phyloP scores from a whole-genome alignment of 2,797 vertebrate species.

The Eulemur rubriventer region DNA sequence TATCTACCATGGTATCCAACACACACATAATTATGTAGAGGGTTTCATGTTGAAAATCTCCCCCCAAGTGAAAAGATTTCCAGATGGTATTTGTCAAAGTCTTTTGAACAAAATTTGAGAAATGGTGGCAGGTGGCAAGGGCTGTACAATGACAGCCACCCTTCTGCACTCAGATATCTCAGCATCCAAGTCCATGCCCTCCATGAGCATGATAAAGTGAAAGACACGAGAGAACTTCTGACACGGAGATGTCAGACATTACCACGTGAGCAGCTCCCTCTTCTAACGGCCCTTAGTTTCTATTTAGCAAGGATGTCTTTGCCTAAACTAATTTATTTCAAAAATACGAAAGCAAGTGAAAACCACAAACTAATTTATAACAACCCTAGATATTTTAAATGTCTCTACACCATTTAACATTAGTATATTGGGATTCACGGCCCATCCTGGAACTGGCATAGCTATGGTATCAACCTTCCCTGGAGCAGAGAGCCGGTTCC shows the following conservation, averaged over 20 bases:
- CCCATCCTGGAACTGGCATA: neutral
- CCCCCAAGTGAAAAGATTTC: neutral
- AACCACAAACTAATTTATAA: neutral
- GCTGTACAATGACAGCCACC: accelerated
- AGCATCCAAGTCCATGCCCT: accelerated
- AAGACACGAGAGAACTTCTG: neutral
- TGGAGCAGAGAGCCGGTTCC: neutral
- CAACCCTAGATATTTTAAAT: neutral
- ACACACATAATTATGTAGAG: neutral
- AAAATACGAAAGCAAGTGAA: neutral
- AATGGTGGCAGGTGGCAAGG: neutral
- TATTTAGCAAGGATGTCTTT: neutral
- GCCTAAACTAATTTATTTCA: neutral
- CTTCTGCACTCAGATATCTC: neutral
- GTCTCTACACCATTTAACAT: neutral
- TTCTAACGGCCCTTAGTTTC: neutral
- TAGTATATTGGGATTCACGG: neutral
- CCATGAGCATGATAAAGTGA: neutral
- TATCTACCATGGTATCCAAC: neutral
- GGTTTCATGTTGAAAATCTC: neutral
- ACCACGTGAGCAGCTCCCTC: accelerated
- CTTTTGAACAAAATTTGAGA: neutral
- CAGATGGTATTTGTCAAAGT: neutral
- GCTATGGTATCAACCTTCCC: neutral
- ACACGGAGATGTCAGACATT: neutral